These are phyloP conservation scores for Piprites chloris DNA, from an alignment of 2,113 vertebrate genomes.

Conservation along the genomic window DNA sequence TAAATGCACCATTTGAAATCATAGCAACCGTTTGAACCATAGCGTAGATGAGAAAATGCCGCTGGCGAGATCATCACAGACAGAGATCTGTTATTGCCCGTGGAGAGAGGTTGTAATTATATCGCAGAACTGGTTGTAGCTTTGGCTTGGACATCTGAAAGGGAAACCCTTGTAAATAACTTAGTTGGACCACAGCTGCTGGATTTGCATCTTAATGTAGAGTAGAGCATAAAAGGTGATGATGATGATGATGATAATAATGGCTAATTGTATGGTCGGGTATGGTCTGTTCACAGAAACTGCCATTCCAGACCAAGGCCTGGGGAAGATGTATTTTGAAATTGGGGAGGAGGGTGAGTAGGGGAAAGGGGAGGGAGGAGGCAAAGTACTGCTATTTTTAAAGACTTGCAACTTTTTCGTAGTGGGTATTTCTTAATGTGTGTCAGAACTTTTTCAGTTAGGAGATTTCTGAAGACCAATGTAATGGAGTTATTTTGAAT, in stretches of 20 bases:
- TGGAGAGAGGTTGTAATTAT: neutral
- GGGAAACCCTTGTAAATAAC: neutral
- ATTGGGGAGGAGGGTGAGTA: constrained; percentile 17
- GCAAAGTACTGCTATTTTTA: neutral
- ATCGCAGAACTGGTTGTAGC: neutral
- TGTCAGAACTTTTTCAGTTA: neutral
- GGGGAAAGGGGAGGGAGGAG: constrained; percentile 20
- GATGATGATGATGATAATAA: neutral
- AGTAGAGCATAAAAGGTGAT: neutral
- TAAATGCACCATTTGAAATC: neutral
- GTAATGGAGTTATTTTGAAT: neutral
- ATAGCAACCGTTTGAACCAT: neutral
- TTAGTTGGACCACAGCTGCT: neutral
- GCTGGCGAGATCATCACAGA: neutral
- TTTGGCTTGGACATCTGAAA: neutral
- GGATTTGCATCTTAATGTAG: neutral
- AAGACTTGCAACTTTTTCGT: neutral
- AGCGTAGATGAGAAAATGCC: neutral
- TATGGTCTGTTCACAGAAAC: constrained; percentile 8
- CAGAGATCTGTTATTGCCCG: neutral
- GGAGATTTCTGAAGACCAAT: neutral
- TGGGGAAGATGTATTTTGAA: constrained; percentile 31
- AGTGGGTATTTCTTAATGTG: neutral
- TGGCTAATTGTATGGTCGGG: neutral
- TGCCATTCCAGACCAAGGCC: constrained; percentile 11